Evolutionary conservation across 2,797 vertebrate genomes (phyloP), one percentile per base, ranked within the genome.

Genomic region (Chrysocyon brachyurus): DNA sequence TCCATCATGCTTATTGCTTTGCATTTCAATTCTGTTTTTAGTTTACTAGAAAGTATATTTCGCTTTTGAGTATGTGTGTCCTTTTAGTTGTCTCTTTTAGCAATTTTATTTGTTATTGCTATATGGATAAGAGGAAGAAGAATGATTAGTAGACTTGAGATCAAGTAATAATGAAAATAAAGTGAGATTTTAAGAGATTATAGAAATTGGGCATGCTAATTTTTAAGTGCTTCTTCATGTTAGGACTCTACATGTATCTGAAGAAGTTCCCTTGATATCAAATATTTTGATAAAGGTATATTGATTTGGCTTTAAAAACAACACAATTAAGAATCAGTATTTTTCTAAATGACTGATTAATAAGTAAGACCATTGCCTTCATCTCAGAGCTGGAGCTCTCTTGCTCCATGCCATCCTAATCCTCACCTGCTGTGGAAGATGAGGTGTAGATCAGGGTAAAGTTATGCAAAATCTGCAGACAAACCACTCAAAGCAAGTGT

Each of bases 121-220:
- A 8, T 12, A 17, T 68, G 59, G 36, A 77, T 93, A n/a, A 87
- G 15, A 88, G 28, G 10, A 92, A 31, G 12, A 87, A 92, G 96
- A 17, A 85, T 78, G 5, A 1, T 61, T 91, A 70, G 68, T 93
- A 63, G 22, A 85, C 33, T 73, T 79, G 54, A 4, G 31, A 12
- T 64, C n/a, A 79, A 72, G 31, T 92, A 87, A 82, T 36, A 79
- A 78, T 26, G 70, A 97, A 92, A 92, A 46, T 84, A 79, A 84
- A 95, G 59, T 91, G 36, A 95, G 3, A 57, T 77, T 90, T 68
- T 92, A 66, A 96, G 40, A 87, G 33, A 8, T 84, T 64, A 3
- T 59, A 5, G 83, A 52, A 86, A 81, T 26, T 61, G 68, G 57
- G 8, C 26, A 70, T 54, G 57, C 26, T 61, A 3, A 68, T 64